phyloP scores from a whole-genome alignment of 2,888 invertebrate species.

The Clostera curtula region DNA sequence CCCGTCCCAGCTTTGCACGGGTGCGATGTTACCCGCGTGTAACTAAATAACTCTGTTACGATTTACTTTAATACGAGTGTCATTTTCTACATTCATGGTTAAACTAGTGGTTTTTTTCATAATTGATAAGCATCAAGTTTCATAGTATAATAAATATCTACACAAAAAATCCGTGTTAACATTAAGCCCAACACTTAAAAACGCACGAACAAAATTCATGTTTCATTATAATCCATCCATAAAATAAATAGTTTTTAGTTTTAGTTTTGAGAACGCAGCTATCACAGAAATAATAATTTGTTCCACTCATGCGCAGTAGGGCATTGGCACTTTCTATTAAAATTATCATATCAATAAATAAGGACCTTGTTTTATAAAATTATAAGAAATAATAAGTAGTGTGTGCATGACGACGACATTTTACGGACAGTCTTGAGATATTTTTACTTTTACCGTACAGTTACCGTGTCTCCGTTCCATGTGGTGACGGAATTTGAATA shows the following conservation, averaged over 20 bases:
- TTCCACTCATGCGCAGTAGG: constrained; percentile 67
- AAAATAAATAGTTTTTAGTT: constrained; percentile 54
- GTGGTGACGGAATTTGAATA: too few species aligned
- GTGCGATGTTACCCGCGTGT: too few species aligned
- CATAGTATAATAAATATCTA: constrained; percentile 8
- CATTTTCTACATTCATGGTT: too few species aligned
- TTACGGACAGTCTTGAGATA: not conserved
- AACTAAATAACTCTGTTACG: too few species aligned
- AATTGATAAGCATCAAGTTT: constrained; percentile 12
- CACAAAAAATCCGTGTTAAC: constrained; percentile 10
- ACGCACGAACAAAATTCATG: constrained; percentile 19
- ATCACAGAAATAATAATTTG: constrained; percentile 57
- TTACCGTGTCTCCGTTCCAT: too few species aligned
- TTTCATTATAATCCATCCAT: constrained; percentile 29
- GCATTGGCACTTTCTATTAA: constrained; percentile 63
- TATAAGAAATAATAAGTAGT: constrained; percentile 22
- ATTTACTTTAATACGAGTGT: too few species aligned
- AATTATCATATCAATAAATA: constrained; percentile 64
- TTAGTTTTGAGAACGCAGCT: constrained; percentile 35
- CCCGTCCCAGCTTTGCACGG: too few species aligned
- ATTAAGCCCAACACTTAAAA: constrained; percentile 17
- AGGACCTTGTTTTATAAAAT: constrained; percentile 35
- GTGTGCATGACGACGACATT: constrained; percentile 19
- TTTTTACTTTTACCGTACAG: too few species aligned
- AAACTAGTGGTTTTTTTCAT: too few species aligned